These are phyloP conservation scores for Willisornis vidua DNA, from an alignment of 2,113 vertebrate genomes.

Conservation along the genomic window DNA sequence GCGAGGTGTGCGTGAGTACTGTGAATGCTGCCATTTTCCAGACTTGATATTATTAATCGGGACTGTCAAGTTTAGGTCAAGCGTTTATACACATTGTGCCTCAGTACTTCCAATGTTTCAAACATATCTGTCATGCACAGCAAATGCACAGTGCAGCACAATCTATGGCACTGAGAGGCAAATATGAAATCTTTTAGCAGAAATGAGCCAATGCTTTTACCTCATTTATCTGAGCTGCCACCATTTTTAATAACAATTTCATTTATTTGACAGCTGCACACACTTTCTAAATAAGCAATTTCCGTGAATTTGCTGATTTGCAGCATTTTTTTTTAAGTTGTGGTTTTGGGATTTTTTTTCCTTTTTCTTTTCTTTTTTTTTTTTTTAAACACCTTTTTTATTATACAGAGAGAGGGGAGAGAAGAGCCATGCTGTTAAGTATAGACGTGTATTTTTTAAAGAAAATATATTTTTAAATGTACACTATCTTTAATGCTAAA, in stretches of 20 bases:
- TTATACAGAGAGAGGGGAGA: neutral
- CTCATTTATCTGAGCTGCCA: slow-evolving; percentile 24
- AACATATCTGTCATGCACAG: neutral
- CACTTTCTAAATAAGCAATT: slow-evolving; percentile 4
- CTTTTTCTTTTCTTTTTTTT: neutral
- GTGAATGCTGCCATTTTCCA: neutral
- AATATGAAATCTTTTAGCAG: neutral
- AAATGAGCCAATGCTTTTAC: neutral
- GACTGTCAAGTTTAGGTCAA: slow-evolving; percentile 62
- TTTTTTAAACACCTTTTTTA: neutral
- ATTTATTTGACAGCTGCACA: slow-evolving; percentile 8
- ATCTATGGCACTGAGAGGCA: neutral
- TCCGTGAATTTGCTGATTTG: slow-evolving; percentile 53
- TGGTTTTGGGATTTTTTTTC: neutral
- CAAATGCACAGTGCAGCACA: neutral
- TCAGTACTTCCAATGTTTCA: slow-evolving; percentile 39
- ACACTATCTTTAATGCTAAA: slow-evolving; percentile 47
- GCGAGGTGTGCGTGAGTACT: neutral
- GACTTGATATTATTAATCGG: slow-evolving; percentile 22
- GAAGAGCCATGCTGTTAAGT: neutral
- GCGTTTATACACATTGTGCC: slow-evolving; percentile 31
- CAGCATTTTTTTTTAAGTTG: neutral
- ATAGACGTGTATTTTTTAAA: neutral
- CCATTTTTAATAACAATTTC: slow-evolving; percentile 8
- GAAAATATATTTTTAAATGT: neutral